Evolutionary conservation across 2,113 vertebrate species (phyloP).

Genomic region (Scalopus aquaticus): DNA sequence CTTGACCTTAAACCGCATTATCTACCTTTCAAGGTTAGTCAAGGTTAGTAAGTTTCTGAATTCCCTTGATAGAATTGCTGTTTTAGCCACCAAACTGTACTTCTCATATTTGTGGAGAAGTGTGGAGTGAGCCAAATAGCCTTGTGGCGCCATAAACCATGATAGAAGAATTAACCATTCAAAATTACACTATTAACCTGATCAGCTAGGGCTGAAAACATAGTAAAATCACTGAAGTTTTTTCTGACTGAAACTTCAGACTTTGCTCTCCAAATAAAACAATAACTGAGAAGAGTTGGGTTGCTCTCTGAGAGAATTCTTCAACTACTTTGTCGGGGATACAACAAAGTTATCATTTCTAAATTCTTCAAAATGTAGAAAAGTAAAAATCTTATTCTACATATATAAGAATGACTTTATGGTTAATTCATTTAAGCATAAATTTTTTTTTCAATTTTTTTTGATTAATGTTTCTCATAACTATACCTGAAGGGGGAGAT

Average conservation of each 20-base stretch:
- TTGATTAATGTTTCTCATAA: no score
- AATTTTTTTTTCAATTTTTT: no score
- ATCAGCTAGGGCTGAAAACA: not conserved
- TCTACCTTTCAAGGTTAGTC: not conserved
- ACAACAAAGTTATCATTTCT: not conserved
- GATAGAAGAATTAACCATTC: not conserved
- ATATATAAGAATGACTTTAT: not conserved
- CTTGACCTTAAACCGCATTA: not conserved
- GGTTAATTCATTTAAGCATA: not conserved
- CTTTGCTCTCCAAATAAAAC: not conserved
- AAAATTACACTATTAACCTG: not conserved
- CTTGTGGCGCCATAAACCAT: not conserved
- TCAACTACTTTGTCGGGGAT: not conserved
- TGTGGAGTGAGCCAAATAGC: not conserved
- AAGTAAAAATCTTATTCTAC: not conserved
- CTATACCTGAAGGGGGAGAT: no score
- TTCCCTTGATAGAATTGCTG: not conserved
- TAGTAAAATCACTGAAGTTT: not conserved
- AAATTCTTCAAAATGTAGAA: not conserved
- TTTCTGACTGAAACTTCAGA: not conserved
- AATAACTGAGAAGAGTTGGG: not conserved
- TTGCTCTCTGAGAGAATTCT: not conserved
- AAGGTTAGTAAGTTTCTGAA: no score
- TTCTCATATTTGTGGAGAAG: not conserved
- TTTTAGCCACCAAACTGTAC: not conserved